These are phyloP conservation scores for Sparidentex hasta DNA, from an alignment of 2,797 vertebrate genomes.

Conservation along the genomic window DNA sequence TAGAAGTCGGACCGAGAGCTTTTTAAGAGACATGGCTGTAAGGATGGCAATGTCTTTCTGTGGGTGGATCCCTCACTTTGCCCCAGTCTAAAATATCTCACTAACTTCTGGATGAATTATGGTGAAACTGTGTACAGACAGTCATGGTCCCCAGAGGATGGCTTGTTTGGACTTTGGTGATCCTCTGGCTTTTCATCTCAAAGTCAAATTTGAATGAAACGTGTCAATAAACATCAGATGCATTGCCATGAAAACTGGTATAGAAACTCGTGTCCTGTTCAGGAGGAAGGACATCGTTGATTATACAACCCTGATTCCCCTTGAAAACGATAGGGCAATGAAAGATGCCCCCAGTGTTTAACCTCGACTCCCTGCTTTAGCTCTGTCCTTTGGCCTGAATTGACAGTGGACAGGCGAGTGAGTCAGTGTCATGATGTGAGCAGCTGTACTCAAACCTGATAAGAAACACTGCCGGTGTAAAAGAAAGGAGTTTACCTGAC, in stretches of 20 bases:
- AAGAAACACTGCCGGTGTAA: slow-evolving; percentile 4
- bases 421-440: not conserved
- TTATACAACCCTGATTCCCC: too few species aligned
- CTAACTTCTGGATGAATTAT: not conserved
- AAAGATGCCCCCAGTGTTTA: slow-evolving; percentile 28
- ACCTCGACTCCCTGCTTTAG: not conserved
- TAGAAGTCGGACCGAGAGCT: not conserved
- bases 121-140: not conserved
- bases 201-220: not conserved
- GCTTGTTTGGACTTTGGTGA: not conserved
- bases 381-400: slow-evolving; percentile 23
- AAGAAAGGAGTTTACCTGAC: slow-evolving; percentile 5
- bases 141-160: not conserved
- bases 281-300: not conserved
- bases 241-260: not conserved
- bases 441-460: slow-evolving; percentile 1
- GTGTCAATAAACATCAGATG: not conserved
- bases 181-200: not conserved
- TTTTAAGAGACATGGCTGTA: not conserved
- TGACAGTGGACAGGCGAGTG: slow-evolving; percentile 5
- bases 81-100: slow-evolving; percentile 7
- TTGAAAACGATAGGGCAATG: slow-evolving; percentile 13
- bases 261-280: too few species aligned
- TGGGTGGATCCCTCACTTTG: not conserved
- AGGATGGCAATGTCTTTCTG: not conserved